Percentiles rank a stretch among this genome's conserved stretches.
Evolutionary conservation across 1,140 invertebrate species (phyloP).

Genomic region (Philotrypesis tridentata): DNA sequence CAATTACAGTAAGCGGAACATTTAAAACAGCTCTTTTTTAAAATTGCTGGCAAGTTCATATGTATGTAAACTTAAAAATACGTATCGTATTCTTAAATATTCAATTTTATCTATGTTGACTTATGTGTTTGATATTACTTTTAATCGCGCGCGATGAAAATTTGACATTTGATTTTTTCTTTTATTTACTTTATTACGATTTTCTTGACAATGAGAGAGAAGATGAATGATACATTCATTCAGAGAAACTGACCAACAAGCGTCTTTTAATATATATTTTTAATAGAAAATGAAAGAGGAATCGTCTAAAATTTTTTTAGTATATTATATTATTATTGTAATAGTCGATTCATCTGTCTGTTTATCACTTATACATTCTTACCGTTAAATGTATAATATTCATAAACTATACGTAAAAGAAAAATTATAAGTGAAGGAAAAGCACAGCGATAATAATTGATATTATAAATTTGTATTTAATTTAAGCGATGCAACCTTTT

Average conservation of each 20-base stretch:
- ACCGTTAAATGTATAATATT: constrained; percentile 37
- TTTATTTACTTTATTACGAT: constrained; percentile 12
- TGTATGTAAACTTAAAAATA: constrained; percentile 42
- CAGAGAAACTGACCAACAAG: constrained; percentile 40
- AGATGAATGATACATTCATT: constrained; percentile 45
- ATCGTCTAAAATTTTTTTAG: constrained; percentile 19
- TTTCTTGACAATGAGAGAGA: constrained; percentile 36
- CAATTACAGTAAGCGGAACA: constrained; percentile 39
- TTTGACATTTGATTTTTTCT: constrained; percentile 41
- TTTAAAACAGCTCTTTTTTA: constrained; percentile 41
- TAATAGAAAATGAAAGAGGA: constrained; percentile 34
- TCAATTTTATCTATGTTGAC: constrained; percentile 35
- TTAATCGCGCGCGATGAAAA: constrained; percentile 30
- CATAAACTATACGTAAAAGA: constrained; percentile 36
- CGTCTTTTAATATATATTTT: neutral
- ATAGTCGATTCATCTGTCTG: constrained; percentile 34
- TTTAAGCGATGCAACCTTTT: constrained; percentile 50
- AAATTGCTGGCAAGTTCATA: constrained; percentile 23
- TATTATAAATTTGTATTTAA: constrained; percentile 49
- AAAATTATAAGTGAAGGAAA: constrained; percentile 41
- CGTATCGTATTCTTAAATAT: constrained; percentile 37
- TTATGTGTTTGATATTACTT: constrained; percentile 40
- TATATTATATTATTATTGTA: constrained; percentile 32
- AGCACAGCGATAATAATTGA: constrained; percentile 43
- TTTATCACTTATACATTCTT: constrained; percentile 42